Conservation (phyloP, 2,113 vertebrate species). For the Solenodon paradoxus region DNA sequence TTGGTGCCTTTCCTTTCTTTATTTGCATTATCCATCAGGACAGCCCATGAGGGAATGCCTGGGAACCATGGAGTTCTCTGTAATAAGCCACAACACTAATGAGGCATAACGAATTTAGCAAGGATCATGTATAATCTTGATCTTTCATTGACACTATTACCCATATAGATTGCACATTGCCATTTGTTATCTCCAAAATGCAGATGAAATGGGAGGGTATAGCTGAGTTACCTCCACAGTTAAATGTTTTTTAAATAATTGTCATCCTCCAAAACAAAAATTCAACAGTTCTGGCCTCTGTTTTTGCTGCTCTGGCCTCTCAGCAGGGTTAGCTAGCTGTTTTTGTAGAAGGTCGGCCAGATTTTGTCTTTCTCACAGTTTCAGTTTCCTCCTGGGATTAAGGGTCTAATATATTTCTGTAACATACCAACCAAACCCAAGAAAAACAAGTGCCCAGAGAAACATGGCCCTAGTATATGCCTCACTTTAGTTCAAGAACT, state of each 20-base stretch:
- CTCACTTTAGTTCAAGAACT: conserved; percentile 43
- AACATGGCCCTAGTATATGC: neutral
- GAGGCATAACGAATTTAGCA: conserved; percentile 85
- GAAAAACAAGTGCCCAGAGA: conserved; percentile 80
- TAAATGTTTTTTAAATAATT: conserved; percentile 78
- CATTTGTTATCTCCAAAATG: conserved; percentile 79
- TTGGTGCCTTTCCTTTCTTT: conserved; percentile 73
- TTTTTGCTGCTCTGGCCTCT: conserved; percentile 80
- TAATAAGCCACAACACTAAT: conserved; percentile 83
- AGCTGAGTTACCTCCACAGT: conserved; percentile 66
- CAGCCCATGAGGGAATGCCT: conserved; percentile 80
- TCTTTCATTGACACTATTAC: conserved; percentile 86
- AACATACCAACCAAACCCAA: conserved; percentile 80
- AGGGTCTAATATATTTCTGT: conserved; percentile 81
- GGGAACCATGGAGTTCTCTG: conserved; percentile 69
- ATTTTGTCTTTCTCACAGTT: conserved; percentile 86
- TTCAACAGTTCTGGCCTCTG: conserved; percentile 73
- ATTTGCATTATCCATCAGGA: conserved; percentile 83
- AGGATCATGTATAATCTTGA: conserved; percentile 85
- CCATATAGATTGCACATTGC: conserved; percentile 77
- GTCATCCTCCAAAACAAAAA: conserved; percentile 78
- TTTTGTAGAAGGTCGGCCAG: conserved; percentile 84
- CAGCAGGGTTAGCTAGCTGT: conserved; percentile 80
- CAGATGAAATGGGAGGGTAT: conserved; percentile 75
- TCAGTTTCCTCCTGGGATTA: conserved; percentile 81